Base-by-base conservation (phyloP, 2,797 vertebrate species). In the Phrynocephalus forsythii region DNA sequence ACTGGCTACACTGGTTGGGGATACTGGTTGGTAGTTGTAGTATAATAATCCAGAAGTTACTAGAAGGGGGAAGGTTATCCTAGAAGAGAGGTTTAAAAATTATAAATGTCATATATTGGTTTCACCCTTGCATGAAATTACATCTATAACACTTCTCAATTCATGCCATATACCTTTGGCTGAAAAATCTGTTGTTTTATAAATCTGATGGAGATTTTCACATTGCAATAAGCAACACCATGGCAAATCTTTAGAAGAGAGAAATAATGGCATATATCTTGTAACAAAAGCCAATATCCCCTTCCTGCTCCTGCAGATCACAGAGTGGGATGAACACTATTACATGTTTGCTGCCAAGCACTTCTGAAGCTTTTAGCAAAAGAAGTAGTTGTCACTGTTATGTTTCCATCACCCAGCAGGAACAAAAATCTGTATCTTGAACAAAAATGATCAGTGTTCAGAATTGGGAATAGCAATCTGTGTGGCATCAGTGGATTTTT, bases 151-250 rank as follows among this genome's bases (percentile, higher is more conserved):
- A 16, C 79, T 83, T 67, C 26, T 84, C 82, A 5, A 4, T 0
- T 0, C 24, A 67, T 20, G 28, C 13, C 83, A 11, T 6, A 1
- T 72, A 75, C 0, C 1, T 44, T 71, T 83, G 88, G 44, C 68
- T 71, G 60, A 60, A 85, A 79, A 88, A 28, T 56, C 30, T 26
- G 75, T 69, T 1, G 2, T 22, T 91, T 86, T 81, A 83, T 79
- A 26, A 90, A 86, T 89, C 18, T 48, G 28, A 6, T 6, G 18
- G 66, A 16, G 24, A 90, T 80, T 90, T 73, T 83, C 38, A 73
- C 30, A 26, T 33, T 52, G 22, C 5, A 44, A 82, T 44, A 83
- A 84, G 85, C 66, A 85, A 77, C 30, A 44, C 1, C 30, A 13
- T 10, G 89, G 44, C 68, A 33, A 79, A 82, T 48, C 75, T 85